Conservation (phyloP, 2,113 vertebrate genomes). For the Cinclus cinclus region DNA sequence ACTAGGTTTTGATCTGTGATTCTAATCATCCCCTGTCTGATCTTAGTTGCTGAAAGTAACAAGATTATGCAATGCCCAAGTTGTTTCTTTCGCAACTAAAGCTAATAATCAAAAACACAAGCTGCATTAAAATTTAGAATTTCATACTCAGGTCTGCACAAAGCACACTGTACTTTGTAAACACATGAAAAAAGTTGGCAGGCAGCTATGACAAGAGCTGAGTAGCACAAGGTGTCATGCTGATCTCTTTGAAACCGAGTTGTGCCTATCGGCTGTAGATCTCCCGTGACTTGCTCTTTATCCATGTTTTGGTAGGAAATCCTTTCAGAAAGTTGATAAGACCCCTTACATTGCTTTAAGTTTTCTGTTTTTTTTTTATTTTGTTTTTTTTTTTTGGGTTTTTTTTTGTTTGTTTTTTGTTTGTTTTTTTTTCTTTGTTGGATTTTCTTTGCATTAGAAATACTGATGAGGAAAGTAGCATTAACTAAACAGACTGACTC, state of each 20-base stretch:
- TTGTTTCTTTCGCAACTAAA: background rate
- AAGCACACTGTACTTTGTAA: background rate
- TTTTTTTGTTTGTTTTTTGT: background rate
- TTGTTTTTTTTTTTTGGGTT: no score
- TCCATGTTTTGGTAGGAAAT: background rate
- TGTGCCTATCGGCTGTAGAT: background rate
- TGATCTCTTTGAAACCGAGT: background rate
- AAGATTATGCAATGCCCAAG: background rate
- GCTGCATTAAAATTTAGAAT: background rate
- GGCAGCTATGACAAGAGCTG: background rate
- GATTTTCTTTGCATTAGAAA: background rate
- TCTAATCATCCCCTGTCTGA: background rate
- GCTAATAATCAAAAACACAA: background rate
- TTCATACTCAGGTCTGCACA: background rate
- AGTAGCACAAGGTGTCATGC: background rate
- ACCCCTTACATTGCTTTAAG: background rate
- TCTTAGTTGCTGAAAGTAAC: background rate
- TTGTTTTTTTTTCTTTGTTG: background rate
- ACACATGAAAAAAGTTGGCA: background rate
- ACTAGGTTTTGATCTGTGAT: background rate
- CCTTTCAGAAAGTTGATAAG: background rate
- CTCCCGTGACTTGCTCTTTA: background rate
- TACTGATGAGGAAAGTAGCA: background rate
- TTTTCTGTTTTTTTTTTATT: rapidly evolving
- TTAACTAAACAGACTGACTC: background rate